Percentiles rank a stretch among this genome's conserved stretches.
Evolutionary conservation across 1,140 invertebrate genomes (phyloP).

Genomic region (Trialeurodes vaporariorum): DNA sequence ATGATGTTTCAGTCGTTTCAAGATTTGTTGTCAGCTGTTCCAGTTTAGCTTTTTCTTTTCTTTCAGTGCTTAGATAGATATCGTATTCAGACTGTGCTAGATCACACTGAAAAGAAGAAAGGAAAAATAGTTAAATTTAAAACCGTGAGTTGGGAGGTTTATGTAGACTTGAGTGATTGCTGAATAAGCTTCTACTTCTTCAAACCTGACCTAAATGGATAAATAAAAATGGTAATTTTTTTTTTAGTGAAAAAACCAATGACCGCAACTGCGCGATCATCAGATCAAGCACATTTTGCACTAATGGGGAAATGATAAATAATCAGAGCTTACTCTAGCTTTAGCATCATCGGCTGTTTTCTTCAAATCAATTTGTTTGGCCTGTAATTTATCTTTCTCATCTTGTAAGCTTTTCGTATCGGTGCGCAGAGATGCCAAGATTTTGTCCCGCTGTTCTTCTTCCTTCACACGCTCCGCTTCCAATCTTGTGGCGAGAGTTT

Average conservation of each 20-base stretch:
- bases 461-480: conserved; percentile 32
- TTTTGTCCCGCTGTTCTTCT: conserved; percentile 41
- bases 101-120: conserved; percentile 41
- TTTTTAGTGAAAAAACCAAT: too few species aligned
- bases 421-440: conserved; percentile 39
- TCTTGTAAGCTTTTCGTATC: conserved; percentile 40
- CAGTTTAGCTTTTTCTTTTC: conserved; percentile 49
- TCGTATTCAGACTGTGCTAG: conserved; percentile 72
- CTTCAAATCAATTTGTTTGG: conserved; percentile 52
- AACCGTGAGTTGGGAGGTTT: too few species aligned
- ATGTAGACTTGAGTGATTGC: too few species aligned
- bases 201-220: too few species aligned
- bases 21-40: conserved; percentile 34
- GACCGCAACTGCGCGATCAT: too few species aligned
- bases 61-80: conserved; percentile 63
- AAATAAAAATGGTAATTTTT: too few species aligned
- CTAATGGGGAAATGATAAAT: too few species aligned
- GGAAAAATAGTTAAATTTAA: too few species aligned
- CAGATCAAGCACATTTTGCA: too few species aligned
- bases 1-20: conserved; percentile 8
- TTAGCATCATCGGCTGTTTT: conserved; percentile 61
- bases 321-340: conserved; percentile 44
- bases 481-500: conserved; percentile 1
- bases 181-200: too few species aligned
- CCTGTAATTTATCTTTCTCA: conserved; percentile 50